These are phyloP conservation scores for Ceratina japonica DNA, from an alignment of 1,140 invertebrate species.

Conservation along the genomic window DNA sequence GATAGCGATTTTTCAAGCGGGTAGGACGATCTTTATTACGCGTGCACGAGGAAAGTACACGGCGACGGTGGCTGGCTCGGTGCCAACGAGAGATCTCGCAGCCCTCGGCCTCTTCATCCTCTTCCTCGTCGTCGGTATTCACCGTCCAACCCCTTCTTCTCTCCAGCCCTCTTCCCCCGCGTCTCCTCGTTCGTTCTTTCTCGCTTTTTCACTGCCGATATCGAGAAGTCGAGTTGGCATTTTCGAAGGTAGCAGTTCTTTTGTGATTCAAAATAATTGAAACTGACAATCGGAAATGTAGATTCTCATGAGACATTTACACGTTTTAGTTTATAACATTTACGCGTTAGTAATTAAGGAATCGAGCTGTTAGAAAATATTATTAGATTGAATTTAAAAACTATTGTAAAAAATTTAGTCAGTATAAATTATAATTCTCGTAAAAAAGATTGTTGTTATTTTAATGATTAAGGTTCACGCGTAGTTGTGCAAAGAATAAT, in stretches of 20 bases:
- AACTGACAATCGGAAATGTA: no score
- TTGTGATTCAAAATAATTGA: neutral
- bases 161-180: neutral
- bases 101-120: constrained; percentile 50
- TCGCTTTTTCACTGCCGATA: constrained; percentile 23
- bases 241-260: neutral
- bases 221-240: constrained; percentile 24
- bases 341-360: no score
- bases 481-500: no score
- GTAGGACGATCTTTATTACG: constrained; percentile 56
- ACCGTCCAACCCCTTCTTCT: neutral
- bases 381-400: neutral
- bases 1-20: constrained; percentile 44
- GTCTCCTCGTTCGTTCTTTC: neutral
- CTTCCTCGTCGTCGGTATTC: constrained; percentile 44
- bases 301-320: no score
- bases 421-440: neutral
- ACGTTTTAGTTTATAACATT: no score
- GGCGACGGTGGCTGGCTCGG: constrained; percentile 48
- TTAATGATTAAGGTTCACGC: no score
- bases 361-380: no score
- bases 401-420: neutral
- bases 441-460: no score
- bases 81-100: constrained; percentile 52
- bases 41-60: constrained; percentile 46